Evolutionary conservation across 2,113 vertebrate genomes (phyloP), one percentile per base, ranked within the genome.

Genomic region (Tringa solitaria): DNA sequence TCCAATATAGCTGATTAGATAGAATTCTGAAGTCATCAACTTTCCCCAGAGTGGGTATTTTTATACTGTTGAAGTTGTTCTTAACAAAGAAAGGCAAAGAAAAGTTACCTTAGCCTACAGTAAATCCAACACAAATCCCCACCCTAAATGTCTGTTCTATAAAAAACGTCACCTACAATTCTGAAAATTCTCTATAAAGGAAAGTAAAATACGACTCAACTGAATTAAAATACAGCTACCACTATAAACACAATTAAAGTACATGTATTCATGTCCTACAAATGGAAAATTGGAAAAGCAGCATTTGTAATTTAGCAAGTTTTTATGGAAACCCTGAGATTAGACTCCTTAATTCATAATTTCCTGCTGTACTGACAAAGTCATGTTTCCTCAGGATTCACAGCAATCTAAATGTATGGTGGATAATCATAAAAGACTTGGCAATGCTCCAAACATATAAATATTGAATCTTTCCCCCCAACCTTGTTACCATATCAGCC

Each of bases 101-200:
- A 69, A 93, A 94, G 60, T 64, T 89, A 48, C 5, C 51, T 59
- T 61, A 89, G 70, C 19, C 48, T 76, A 41, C 43, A 91, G 57
- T 79, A 96, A 95, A 94, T 77, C 46, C 45, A 93, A 48, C 39
- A 84, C 51, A 87, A 84, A 84, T 41, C 53, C 53, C 35, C 90
- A 72, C 56, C 80, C 67, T 68, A 81, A 87, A 13, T 64, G 74
- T 16, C 73, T 60, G 37, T 56, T 63, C 57, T n/a, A 24, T 18
- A 77, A 69, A 84, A 63, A 72, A 45, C 41, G 11, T 83, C 27
- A 59, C 22, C 26, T 74, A 39, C 11, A 41, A 63, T 61, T 91
- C 50, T 83, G 56, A 78, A 54, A 88, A 39, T 84, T 48, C 12
- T 53, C 83, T 41, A 37, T 43, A 68, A 88, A 86, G 72, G 46